phyloP scores from a whole-genome alignment of 2,888 invertebrate species.

The Pasiphila rectangulata region DNA sequence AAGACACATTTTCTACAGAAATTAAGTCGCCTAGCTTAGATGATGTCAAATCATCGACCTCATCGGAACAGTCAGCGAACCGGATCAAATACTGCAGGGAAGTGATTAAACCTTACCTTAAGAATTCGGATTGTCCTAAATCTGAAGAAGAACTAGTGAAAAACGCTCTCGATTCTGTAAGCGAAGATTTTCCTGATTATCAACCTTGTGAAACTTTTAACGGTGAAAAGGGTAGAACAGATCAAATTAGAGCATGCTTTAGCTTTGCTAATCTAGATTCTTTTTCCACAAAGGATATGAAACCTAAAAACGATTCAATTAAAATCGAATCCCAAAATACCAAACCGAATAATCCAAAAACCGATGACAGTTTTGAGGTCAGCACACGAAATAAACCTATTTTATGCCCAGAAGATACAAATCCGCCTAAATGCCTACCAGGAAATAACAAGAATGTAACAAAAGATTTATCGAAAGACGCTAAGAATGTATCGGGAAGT shows the following conservation, averaged over 20 bases:
- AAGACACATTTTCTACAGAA: slow-evolving; percentile 44
- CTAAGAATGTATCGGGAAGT: too few species aligned
- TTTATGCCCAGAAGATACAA: too few species aligned
- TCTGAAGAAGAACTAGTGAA: slow-evolving; percentile 39
- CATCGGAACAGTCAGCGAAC: slow-evolving; percentile 29
- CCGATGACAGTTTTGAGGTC: too few species aligned
- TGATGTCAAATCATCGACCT: slow-evolving; percentile 2
- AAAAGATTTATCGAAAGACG: too few species aligned
- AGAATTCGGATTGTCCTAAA: slow-evolving; percentile 36
- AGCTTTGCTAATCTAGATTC: slow-evolving; percentile 24
- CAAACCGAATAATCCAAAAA: too few species aligned
- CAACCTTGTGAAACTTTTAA: slow-evolving; percentile 30
- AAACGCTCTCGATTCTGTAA: slow-evolving; percentile 34
- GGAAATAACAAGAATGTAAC: too few species aligned
- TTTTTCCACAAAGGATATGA: neutral
- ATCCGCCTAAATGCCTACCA: too few species aligned
- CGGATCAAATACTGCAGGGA: slow-evolving; percentile 49
- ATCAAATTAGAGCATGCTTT: slow-evolving; percentile 2
- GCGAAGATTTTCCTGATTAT: slow-evolving; percentile 41
- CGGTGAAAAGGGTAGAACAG: slow-evolving; percentile 15
- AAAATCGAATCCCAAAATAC: too few species aligned
- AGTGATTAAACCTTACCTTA: slow-evolving; percentile 47
- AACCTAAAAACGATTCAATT: neutral
- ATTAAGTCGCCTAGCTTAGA: slow-evolving; percentile 22
- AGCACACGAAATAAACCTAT: too few species aligned